These are phyloP conservation scores for Epinephelus moara DNA, from an alignment of 2,113 vertebrate genomes.

Conservation along the genomic window DNA sequence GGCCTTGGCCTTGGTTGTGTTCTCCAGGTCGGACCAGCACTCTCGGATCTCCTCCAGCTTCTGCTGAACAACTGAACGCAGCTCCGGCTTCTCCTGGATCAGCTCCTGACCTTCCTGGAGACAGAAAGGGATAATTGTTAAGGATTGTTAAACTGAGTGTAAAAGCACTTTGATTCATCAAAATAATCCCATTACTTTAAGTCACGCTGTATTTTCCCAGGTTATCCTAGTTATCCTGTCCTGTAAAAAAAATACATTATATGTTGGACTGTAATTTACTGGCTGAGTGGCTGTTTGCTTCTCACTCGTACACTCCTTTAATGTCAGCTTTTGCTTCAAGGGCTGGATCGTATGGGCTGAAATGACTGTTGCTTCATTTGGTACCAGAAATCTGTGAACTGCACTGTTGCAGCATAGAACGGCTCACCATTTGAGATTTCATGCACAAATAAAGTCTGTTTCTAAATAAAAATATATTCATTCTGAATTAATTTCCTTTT, in stretches of 20 bases:
- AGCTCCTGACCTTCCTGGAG: constrained; percentile 91
- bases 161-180: background rate
- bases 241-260: constrained; percentile 16
- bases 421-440: constrained; percentile 28
- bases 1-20: constrained; percentile 91
- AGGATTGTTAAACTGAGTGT: background rate
- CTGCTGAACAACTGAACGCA: constrained; percentile 87
- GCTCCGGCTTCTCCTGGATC: constrained; percentile 90
- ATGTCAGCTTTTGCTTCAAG: constrained; percentile 71
- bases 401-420: constrained; percentile 9
- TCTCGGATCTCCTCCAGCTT: constrained; percentile 88
- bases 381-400: constrained; percentile 41
- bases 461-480: background rate
- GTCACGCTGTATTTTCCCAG: background rate
- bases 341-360: constrained; percentile 24
- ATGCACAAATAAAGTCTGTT: background rate
- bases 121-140: background rate
- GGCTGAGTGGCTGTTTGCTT: constrained; percentile 46
- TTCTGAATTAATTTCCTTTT: background rate
- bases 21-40: constrained; percentile 92
- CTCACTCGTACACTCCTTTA: constrained; percentile 40
- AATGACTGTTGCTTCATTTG: constrained; percentile 31
- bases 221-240: background rate
- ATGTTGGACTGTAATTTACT: constrained; percentile 41
- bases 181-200: background rate